These are phyloP conservation scores for Oreocharis arfaki DNA, from an alignment of 2,113 vertebrate genomes.

Conservation along the genomic window DNA sequence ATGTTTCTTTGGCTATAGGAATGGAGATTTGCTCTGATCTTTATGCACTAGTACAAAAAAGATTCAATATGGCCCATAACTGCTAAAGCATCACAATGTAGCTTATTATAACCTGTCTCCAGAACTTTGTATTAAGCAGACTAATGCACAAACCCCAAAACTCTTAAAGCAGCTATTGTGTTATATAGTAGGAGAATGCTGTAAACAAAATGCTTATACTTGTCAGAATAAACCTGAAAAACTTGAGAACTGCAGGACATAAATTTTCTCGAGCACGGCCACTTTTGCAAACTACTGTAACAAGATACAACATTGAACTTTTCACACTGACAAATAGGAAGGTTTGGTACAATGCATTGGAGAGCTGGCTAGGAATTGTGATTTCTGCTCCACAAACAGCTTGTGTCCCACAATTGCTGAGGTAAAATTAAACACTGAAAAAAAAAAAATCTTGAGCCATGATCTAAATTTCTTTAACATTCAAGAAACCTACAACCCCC, in stretches of 20 bases:
- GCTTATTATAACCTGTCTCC: background rate
- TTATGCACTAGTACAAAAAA: background rate
- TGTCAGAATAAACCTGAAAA: constrained; percentile 1
- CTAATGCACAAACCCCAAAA: background rate
- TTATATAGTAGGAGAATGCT: background rate
- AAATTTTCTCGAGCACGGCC: background rate
- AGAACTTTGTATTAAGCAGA: background rate
- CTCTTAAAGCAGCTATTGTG: background rate
- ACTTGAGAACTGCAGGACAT: background rate
- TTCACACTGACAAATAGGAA: background rate
- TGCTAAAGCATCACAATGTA: background rate
- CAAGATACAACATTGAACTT: background rate
- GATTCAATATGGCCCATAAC: background rate
- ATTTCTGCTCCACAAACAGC: background rate
- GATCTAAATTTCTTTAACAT: background rate
- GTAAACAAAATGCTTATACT: background rate
- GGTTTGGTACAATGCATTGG: background rate
- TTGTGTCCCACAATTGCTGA: background rate
- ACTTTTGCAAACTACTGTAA: background rate
- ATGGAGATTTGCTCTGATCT: background rate
- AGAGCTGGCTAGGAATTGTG: background rate
- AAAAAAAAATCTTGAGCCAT: background rate
- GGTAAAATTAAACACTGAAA: constrained; percentile 8
- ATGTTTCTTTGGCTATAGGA: background rate
- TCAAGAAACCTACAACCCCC: background rate